Evolutionary conservation across 2,797 vertebrate species (phyloP).

Genomic region (Hybognathus amarus): DNA sequence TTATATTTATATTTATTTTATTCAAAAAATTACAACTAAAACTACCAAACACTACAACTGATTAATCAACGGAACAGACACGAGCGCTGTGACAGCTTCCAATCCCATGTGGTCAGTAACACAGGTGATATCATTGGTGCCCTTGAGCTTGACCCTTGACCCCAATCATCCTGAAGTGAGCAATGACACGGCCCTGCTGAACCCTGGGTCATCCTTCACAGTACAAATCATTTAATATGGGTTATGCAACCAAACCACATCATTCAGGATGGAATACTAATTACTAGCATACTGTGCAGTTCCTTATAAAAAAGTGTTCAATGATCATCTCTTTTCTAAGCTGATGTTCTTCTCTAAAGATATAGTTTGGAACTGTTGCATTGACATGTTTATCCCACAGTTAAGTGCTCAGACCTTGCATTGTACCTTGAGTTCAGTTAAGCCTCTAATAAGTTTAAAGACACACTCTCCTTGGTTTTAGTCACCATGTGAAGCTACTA

Average conservation of each 20-base stretch:
- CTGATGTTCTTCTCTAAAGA: not conserved
- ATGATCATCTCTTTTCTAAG: not conserved
- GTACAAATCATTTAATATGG: not conserved
- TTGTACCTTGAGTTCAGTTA: not conserved
- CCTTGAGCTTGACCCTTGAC: constrained; percentile 18
- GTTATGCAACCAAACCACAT: not conserved
- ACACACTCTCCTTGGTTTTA: not conserved
- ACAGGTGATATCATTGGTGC: not conserved
- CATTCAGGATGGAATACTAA: not conserved
- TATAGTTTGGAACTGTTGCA: not conserved
- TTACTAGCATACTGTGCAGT: not conserved
- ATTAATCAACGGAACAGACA: not conserved
- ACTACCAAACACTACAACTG: too few species aligned
- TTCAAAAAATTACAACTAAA: too few species aligned
- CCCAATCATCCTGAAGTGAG: not conserved
- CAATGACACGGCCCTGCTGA: not conserved
- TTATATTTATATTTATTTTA: too few species aligned
- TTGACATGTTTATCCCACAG: not conserved
- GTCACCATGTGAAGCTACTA: not conserved
- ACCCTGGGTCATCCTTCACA: not conserved
- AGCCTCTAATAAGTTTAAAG: not conserved
- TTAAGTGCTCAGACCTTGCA: not conserved
- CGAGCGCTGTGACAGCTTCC: not conserved
- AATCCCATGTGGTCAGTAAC: not conserved
- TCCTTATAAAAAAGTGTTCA: not conserved